These are phyloP conservation scores for Cricetomys ansorgei DNA, from an alignment of 2,113 vertebrate species.

Conservation along the genomic window DNA sequence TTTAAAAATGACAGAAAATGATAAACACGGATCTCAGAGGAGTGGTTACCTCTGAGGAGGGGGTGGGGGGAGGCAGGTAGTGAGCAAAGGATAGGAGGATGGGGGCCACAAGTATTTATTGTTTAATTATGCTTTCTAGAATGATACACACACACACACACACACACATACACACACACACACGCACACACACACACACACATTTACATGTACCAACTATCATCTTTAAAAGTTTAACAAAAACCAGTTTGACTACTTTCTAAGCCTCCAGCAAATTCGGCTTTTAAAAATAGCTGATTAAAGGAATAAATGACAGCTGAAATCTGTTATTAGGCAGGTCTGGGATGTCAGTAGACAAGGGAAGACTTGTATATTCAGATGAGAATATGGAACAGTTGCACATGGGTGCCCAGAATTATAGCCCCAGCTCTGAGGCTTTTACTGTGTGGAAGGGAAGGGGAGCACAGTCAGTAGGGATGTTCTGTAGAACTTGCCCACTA, in stretches of 20 bases:
- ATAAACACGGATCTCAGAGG: neutral
- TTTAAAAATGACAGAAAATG: constrained; percentile 23
- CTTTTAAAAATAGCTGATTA: constrained; percentile 55
- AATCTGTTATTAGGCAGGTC: constrained; percentile 34
- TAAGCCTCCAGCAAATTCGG: constrained; percentile 49
- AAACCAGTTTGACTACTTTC: constrained; percentile 58
- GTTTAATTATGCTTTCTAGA: neutral
- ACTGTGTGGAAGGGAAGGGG: neutral
- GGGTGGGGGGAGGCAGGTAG: neutral
- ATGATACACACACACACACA: neutral
- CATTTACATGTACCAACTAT: neutral
- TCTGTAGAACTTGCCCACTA: neutral
- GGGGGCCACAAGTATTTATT: neutral
- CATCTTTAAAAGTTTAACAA: constrained; percentile 29
- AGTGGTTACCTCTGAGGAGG: neutral
- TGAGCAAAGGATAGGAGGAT: neutral
- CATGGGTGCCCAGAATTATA: neutral
- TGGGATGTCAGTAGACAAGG: neutral
- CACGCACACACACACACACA: neutral
- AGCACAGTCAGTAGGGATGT: neutral
- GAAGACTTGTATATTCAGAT: neutral
- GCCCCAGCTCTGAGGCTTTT: neutral
- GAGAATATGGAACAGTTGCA: neutral
- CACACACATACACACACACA: neutral
- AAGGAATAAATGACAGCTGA: constrained; percentile 39